Evolutionary conservation across 2,113 vertebrate genomes (phyloP), one percentile per base, ranked within the genome.

Genomic region (Toxotes chatareus): DNA sequence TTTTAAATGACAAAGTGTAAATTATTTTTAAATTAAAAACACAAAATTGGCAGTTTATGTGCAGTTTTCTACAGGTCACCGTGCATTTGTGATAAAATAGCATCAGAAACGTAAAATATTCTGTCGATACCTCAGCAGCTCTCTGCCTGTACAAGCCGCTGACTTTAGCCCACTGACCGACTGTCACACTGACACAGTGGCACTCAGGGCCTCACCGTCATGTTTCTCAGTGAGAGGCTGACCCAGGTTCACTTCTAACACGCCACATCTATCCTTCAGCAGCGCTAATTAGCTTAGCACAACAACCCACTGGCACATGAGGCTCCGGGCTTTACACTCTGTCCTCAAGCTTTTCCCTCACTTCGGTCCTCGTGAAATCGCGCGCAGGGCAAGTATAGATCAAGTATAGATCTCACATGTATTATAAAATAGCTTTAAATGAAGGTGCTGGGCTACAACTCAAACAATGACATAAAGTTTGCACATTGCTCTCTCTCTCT

Each of bases 241-340:
- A 73, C 74, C 72, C 34, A 69, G 1, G 60, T 68, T 91, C 79
- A 87, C 76, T 76, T 86, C 65, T 23, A 57, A 76, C 69, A 60
- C 79, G 65, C 38, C 55, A 42, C 27, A 6, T 42, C 1, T 16
- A 34, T 53, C 49, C 75, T 60, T 86, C 74, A 73, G 71, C 83
- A 49, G 31, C 46, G 1, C 72, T 93, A 93, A 93, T 92, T 91
- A 91, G 89, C 90, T 93, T 93, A 93, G 73, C 73, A 63, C 88
- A 67, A 63, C 85, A 79, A 90, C 90, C 85, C 69, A 88, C 47
- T 88, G 81, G 71, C 85, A 82, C 80, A 73, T 32, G 47, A 83
- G 80, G 68, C 73, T 76, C 0, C 31, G 21, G 84, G 85, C 72
- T 86, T 87, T 80, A 63, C 3, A 4, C 38, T 51, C 34, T 66